Percentiles rank a stretch among this genome's conserved stretches.
Evolutionary conservation across 2,888 invertebrate species (phyloP).

Genomic region (Suillia variegata): DNA sequence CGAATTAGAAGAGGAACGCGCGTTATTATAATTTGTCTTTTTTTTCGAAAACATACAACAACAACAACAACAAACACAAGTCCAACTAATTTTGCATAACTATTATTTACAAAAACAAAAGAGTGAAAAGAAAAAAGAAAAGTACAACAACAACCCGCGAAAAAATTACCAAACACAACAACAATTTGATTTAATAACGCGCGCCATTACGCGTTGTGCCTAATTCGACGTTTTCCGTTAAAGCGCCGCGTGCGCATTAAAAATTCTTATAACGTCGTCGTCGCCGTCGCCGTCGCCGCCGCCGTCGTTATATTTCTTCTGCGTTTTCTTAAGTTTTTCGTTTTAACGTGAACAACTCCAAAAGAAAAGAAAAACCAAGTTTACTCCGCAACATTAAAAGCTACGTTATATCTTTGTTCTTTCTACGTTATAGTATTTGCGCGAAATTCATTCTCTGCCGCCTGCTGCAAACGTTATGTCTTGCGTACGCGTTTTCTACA

Average conservation of each 20-base stretch:
- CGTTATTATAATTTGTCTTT: too few species aligned
- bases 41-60: too few species aligned
- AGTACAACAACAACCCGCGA: conserved; percentile 1
- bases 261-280: not conserved
- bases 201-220: too few species aligned
- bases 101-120: not conserved
- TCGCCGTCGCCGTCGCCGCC: conserved; percentile 11
- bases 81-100: not conserved
- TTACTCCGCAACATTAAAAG: conserved; percentile 20
- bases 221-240: too few species aligned
- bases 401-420: too few species aligned
- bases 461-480: not conserved
- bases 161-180: not conserved
- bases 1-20: not conserved
- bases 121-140: conserved; percentile 2
- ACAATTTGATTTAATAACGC: too few species aligned
- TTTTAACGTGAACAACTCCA: not conserved
- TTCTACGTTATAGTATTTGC: too few species aligned
- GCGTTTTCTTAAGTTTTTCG: not conserved
- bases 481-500: not conserved
- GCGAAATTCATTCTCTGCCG: too few species aligned
- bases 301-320: conserved; percentile 17
- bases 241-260: too few species aligned
- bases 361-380: conserved; percentile 12
- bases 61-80: not conserved